Percentiles rank a stretch among this genome's conserved stretches.
Evolutionary conservation across 1,140 invertebrate genomes (phyloP).

Genomic region (Anadara kagoshimensis): DNA sequence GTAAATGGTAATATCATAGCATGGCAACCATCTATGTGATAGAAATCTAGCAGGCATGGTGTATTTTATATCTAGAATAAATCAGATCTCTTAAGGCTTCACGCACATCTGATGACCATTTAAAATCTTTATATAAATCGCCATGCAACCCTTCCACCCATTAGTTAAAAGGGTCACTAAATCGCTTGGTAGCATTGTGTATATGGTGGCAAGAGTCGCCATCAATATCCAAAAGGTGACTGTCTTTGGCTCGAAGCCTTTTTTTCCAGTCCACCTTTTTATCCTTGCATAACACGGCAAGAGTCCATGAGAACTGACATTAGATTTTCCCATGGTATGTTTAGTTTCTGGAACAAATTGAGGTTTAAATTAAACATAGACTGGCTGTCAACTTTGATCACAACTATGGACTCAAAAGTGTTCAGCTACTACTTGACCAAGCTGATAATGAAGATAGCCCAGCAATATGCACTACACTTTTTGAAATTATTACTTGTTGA

Average conservation of each 20-base stretch:
- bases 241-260: conserved; percentile 36
- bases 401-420: conserved; percentile 18
- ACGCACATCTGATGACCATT: conserved; percentile 44
- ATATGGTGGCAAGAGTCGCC: conserved; percentile 60
- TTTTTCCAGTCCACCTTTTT: conserved; percentile 55
- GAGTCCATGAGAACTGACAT: conserved; percentile 55
- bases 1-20: too few relatives aligned
- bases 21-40: too few relatives aligned
- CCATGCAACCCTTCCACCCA: conserved; percentile 40
- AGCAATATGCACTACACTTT: conserved; percentile 35
- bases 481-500: conserved; percentile 12
- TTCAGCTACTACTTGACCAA: conserved; percentile 3
- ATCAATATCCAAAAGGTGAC: conserved; percentile 59
- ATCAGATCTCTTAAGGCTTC: conserved; percentile 51
- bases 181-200: conserved; percentile 50
- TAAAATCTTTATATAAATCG: conserved; percentile 55
- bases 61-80: conserved; percentile 36
- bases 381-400: conserved; percentile 28
- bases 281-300: conserved; percentile 56
- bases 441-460: not conserved
- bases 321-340: conserved; percentile 51
- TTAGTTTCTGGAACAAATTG: conserved; percentile 14
- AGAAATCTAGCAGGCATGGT: conserved; percentile 33
- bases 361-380: conserved; percentile 25
- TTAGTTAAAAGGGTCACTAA: conserved; percentile 54